Base-by-base conservation (phyloP, 2,888 invertebrate genomes). In the Chaetogeoica ovagalla region DNA sequence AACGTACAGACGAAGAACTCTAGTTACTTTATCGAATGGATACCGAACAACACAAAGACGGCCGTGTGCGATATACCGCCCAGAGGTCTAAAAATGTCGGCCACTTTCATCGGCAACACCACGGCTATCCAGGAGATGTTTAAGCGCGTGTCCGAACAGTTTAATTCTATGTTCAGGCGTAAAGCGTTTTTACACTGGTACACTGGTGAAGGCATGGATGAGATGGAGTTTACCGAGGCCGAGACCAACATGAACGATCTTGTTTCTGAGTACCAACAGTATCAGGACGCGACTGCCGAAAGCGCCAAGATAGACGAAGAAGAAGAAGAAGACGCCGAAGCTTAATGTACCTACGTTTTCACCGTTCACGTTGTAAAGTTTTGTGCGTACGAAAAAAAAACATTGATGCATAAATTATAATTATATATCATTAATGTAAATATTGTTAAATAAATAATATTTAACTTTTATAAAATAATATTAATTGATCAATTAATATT, bases 11-110 rank as follows among this genome's bases (percentile, higher is more conserved):
- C n/a, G n/a, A n/a, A n/a, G n/a, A n/a, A n/a, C n/a, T n/a, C n/a
- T n/a, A n/a, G n/a, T n/a, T n/a, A n/a, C n/a, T n/a, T n/a, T n/a
- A n/a, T n/a, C n/a, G n/a, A n/a, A n/a, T n/a, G n/a, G n/a, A n/a
- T n/a, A n/a, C n/a, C n/a, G n/a, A n/a, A n/a, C n/a, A n/a, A n/a
- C n/a, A n/a, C n/a, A n/a, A n/a, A n/a, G n/a, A n/a, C n/a, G n/a
- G n/a, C n/a, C n/a, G 92, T 92, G 11, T 93, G 93, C 85, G 93
- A 94, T 85, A 93, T 94, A 84, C 92, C 94, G 66, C 93, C 93
- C 1, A 87, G 90, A 13, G 90, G 90, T 63, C 86, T 90, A 21
- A 89, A 89, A 85, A 90, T 90, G 90, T 87, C 89, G 2, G 89
- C 89, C 48, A 90, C 90, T 7, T 90, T 91, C 84, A 88, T 90